These are phyloP conservation scores for Knipowitschia caucasica DNA, from an alignment of 2,797 vertebrate species.

Conservation along the genomic window DNA sequence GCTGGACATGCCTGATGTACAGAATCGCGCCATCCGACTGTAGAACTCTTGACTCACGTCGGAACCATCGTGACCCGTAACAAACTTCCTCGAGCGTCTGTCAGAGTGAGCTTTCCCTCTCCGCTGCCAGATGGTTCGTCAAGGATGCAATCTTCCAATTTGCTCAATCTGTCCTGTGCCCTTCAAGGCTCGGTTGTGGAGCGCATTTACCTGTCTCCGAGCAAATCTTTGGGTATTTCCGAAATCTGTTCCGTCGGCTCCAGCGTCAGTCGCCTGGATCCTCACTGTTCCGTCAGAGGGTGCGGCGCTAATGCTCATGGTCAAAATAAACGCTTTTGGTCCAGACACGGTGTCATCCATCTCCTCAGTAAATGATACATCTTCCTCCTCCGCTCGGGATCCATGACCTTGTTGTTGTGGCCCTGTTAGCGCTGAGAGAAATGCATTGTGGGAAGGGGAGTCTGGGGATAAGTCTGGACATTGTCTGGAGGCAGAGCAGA, in stretches of 20 bases:
- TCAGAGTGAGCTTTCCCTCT: conserved; percentile 20
- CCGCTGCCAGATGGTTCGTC: conserved; percentile 39
- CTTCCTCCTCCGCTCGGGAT: conserved; percentile 63
- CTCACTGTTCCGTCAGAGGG: conserved; percentile 70
- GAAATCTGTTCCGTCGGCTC: conserved; percentile 63
- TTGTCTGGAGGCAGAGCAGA: conserved; percentile 52
- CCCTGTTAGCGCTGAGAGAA: conserved; percentile 59
- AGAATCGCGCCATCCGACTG: background rate
- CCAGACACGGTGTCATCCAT: conserved; percentile 68
- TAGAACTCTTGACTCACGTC: background rate
- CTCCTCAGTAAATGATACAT: conserved; percentile 73
- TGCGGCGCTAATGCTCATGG: conserved; percentile 57
- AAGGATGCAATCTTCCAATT: conserved; percentile 47
- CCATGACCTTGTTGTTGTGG: conserved; percentile 72
- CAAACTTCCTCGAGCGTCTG: conserved; percentile 22
- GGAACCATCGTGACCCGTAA: conserved; percentile 21
- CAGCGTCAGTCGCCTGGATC: conserved; percentile 69
- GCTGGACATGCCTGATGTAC: no score
- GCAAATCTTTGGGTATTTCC: conserved; percentile 49
- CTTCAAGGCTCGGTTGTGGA: conserved; percentile 38
- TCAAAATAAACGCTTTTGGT: conserved; percentile 70
- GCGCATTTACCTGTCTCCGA: conserved; percentile 40
- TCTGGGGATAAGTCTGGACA: conserved; percentile 61
- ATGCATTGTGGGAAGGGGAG: conserved; percentile 35
- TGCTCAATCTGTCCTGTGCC: conserved; percentile 41